Evolutionary conservation across 2,797 vertebrate genomes (phyloP).

Genomic region (Sciurus vulgaris): DNA sequence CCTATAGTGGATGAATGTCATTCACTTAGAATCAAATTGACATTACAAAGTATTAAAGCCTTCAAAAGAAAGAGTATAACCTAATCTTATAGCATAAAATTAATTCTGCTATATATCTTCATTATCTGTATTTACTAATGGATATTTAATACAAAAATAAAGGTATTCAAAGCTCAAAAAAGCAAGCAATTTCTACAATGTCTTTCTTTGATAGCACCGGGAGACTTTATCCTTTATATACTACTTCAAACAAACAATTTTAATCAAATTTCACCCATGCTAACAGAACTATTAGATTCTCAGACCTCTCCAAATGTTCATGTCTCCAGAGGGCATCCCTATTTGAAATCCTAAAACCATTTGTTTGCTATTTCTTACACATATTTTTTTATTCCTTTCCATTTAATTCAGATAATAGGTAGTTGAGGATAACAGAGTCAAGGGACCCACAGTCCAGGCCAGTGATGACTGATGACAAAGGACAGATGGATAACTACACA

Average conservation of each 20-base stretch:
- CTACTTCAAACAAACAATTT: conserved; percentile 63
- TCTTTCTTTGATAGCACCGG: conserved; percentile 7
- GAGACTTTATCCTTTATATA: conserved; percentile 62
- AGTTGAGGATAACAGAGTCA: not conserved
- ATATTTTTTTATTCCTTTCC: not conserved
- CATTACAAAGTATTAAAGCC: conserved; percentile 64
- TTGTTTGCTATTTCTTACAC: conserved; percentile 70
- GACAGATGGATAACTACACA: not conserved
- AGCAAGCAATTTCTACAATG: conserved; percentile 66
- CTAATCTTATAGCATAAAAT: conserved; percentile 49
- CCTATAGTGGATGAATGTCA: not conserved
- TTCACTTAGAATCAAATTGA: conserved; percentile 34
- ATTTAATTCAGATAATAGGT: conserved; percentile 8
- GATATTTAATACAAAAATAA: conserved; percentile 80
- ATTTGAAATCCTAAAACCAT: conserved; percentile 68
- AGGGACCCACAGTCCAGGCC: no score
- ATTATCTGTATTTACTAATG: conserved; percentile 63
- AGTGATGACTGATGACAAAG: not conserved
- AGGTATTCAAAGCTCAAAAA: conserved; percentile 71
- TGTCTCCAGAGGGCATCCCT: conserved; percentile 27
- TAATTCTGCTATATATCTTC: conserved; percentile 64
- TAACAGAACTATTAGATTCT: conserved; percentile 59
- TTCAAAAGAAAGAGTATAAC: conserved; percentile 57
- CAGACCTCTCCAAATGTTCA: conserved; percentile 69
- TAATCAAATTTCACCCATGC: conserved; percentile 66